phyloP scores from a whole-genome alignment of 2,888 invertebrate species.

The Psococerastis gibbosa region DNA sequence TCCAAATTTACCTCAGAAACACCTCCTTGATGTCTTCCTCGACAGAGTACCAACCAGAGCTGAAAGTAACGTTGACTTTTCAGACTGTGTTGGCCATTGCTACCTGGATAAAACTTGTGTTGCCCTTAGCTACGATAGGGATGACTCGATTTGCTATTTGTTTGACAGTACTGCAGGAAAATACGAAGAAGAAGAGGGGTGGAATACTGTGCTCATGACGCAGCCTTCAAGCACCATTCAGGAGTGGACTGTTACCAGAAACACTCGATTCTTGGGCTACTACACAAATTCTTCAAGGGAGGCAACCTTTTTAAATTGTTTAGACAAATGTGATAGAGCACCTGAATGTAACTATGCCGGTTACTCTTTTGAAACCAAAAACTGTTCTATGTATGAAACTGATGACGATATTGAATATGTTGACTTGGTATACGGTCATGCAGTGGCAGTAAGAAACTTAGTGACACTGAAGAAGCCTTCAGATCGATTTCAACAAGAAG shows the following conservation, averaged over 20 bases:
- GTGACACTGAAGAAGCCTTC: neutral
- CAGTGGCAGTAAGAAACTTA: neutral
- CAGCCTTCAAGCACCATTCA: constrained; percentile 13
- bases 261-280: constrained; percentile 9
- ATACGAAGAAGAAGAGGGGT: constrained; percentile 8
- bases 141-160: constrained; percentile 10
- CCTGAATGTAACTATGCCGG: neutral
- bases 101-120: constrained; percentile 11
- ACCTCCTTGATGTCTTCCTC: constrained; percentile 12
- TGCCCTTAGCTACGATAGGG: constrained; percentile 14
- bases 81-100: constrained; percentile 13
- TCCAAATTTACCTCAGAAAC: constrained; percentile 14
- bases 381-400: neutral
- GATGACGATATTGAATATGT: neutral
- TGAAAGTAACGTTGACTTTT: constrained; percentile 9
- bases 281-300: neutral
- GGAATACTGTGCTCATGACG: constrained; percentile 15
- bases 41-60: constrained; percentile 2
- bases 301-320: neutral
- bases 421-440: neutral
- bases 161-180: constrained; percentile 13
- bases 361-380: neutral
- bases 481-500: neutral
- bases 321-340: neutral
- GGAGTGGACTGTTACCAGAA: constrained; percentile 13